phyloP scores from a whole-genome alignment of 2,888 invertebrate genomes.

The Nemapogon koenigi region DNA sequence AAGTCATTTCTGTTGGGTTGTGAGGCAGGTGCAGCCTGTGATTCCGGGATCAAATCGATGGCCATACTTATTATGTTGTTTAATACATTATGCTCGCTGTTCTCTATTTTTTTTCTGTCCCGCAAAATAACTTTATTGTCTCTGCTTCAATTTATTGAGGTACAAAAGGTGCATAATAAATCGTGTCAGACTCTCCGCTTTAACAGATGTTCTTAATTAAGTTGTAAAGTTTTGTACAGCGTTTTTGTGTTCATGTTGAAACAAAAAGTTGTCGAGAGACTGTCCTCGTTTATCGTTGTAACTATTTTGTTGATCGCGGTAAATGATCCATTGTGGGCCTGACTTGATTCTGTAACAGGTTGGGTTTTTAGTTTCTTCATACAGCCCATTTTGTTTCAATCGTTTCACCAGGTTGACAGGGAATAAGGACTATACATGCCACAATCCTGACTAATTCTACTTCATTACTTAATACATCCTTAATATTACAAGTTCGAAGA shows the following conservation, averaged over 20 bases:
- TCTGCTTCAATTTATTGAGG: conserved; percentile 43
- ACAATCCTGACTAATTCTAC: too few species aligned
- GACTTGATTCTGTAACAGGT: conserved; percentile 28
- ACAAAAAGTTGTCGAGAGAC: conserved; percentile 8
- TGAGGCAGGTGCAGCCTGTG: conserved; percentile 49
- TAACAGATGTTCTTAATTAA: conserved; percentile 62
- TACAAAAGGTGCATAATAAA: conserved; percentile 52
- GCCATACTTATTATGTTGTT: conserved; percentile 45
- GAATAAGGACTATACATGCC: too few species aligned
- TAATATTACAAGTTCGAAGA: too few species aligned
- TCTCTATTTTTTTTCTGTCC: conserved; percentile 34
- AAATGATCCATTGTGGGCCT: too few species aligned
- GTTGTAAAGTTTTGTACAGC: conserved; percentile 46
- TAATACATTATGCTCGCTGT: conserved; percentile 61
- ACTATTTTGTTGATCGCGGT: conserved; percentile 6
- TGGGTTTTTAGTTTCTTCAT: too few species aligned
- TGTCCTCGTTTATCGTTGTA: conserved; percentile 7
- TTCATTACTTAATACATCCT: too few species aligned
- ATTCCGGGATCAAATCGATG: conserved; percentile 29
- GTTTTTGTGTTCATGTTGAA: conserved; percentile 35
- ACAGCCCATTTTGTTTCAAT: too few species aligned
- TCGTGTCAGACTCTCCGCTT: conserved; percentile 37
- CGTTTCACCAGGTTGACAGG: too few species aligned
- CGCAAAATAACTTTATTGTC: conserved; percentile 50
- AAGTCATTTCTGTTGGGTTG: conserved; percentile 57